A percentile compares a stretch with the other conserved stretches of the same genome.
Evolutionary conservation across 2,113 vertebrate genomes (phyloP).

Genomic region (Hippocampus mohnikei): DNA sequence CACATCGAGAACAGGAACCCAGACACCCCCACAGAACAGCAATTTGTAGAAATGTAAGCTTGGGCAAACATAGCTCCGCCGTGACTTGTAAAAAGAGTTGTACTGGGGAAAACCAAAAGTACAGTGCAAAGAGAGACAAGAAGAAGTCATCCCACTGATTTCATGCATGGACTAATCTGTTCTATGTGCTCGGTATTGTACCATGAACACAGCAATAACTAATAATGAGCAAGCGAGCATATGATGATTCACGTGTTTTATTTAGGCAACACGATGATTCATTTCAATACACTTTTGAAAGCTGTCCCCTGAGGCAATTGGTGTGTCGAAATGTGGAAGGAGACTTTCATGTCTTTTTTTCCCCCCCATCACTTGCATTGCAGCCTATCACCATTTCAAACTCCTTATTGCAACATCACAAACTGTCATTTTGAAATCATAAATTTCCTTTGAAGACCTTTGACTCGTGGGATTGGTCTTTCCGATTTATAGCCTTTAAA

Average conservation of each 20-base stretch:
- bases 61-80: slow-evolving; percentile 29
- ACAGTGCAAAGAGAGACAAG: not conserved
- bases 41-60: slow-evolving; percentile 46
- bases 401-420: not conserved
- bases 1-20: slow-evolving; percentile 35
- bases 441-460: not conserved
- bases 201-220: not conserved
- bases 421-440: not conserved
- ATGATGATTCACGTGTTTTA: not conserved
- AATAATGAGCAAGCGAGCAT: not conserved
- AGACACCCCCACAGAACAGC: slow-evolving; percentile 46
- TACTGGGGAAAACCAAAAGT: not conserved
- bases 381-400: not conserved
- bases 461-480: not conserved
- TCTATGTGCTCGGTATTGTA: not conserved
- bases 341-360: slow-evolving; percentile 1
- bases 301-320: not conserved
- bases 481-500: not conserved
- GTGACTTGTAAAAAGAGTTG: slow-evolving; percentile 9
- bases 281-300: not conserved
- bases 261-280: not conserved
- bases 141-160: slow-evolving; percentile 1
- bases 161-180: not conserved
- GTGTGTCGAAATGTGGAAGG: slow-evolving; percentile 1
- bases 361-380: not conserved